phyloP scores from a whole-genome alignment of 2,888 invertebrate species.

The Lottia gigantea region DNA sequence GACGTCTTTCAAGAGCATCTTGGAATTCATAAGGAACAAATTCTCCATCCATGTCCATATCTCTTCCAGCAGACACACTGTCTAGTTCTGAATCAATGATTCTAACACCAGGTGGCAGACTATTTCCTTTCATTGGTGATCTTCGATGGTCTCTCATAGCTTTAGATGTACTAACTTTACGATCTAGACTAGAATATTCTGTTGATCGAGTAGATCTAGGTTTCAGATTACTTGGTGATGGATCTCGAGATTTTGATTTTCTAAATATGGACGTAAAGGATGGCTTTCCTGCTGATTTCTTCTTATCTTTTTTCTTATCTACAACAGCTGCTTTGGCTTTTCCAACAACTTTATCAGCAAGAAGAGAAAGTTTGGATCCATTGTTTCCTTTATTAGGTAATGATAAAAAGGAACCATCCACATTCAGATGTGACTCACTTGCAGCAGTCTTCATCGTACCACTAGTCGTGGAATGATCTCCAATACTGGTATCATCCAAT shows the following conservation, averaged over 20 bases:
- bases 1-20: conserved; percentile 50
- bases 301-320: conserved; percentile 37
- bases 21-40: conserved; percentile 61
- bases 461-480: conserved; percentile 38
- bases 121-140: conserved; percentile 26
- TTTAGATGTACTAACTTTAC: conserved; percentile 36
- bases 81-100: conserved; percentile 31
- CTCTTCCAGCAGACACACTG: conserved; percentile 28
- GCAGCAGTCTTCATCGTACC: conserved; percentile 50
- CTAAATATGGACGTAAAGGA: conserved; percentile 81
- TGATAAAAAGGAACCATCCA: conserved; percentile 69
- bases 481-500: conserved; percentile 67
- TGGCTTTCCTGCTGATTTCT: conserved; percentile 73
- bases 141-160: conserved; percentile 23
- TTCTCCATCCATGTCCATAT: conserved; percentile 37
- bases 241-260: conserved; percentile 70
- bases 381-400: conserved; percentile 74
- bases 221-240: conserved; percentile 49
- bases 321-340: conserved; percentile 38
- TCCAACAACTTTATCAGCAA: conserved; percentile 57
- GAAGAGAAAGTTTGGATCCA: conserved; percentile 54
- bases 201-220: conserved; percentile 47
- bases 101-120: conserved; percentile 15
- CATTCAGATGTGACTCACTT: conserved; percentile 55
- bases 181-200: conserved; percentile 55